Base-by-base conservation (phyloP, 2,113 vertebrate genomes). In the Phrynosoma blainvillii region DNA sequence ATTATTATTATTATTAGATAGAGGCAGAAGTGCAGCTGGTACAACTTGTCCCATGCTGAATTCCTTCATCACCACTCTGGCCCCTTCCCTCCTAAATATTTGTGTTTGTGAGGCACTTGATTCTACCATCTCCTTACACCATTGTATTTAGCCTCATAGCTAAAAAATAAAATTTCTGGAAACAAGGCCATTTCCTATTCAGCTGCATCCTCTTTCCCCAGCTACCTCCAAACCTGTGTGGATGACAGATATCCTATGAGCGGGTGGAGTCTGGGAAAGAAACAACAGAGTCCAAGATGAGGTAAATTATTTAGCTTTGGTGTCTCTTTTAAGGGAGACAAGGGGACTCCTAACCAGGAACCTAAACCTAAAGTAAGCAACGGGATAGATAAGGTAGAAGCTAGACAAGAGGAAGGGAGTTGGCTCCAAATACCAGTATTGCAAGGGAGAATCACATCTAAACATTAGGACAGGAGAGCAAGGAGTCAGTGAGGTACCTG, bases 241-340 rank as follows among this genome's bases (percentile, higher is more conserved):
- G 68, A 88, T 13, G 59, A 20, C 7, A 66, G 71, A 30, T 36
- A 14, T 21, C 14, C 5, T 18, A 27, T 9, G n/a, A 36, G 32
- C 13, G 27, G 81, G 42, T 70, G 62, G 2, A n/a, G 87, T 77
- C 87, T 68, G 74, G 74, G 83, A 84, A 78, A n/a, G 82, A 73
- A 66, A 88, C 68, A 76, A 66, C 74, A 88, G 75, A 77, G 87
- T 14, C 62, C 25, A 18, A 36, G 13, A 3, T 68, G 59, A 36
- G 21, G 42, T 77, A 68, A 18, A 77, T 78, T 84, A 65, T 88
- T 88, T 84, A 78, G 74, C 73, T 88, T 84, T 25, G 20, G 42
- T 54, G 73, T 88, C 59, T 75, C 71, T 36, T 30, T 68, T 18
- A 59, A 40, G 27, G 52, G 80, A 66, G 79, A 82, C 71, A 68